Base-by-base conservation (phyloP, 2,797 vertebrate genomes). In the Mus caroli region DNA sequence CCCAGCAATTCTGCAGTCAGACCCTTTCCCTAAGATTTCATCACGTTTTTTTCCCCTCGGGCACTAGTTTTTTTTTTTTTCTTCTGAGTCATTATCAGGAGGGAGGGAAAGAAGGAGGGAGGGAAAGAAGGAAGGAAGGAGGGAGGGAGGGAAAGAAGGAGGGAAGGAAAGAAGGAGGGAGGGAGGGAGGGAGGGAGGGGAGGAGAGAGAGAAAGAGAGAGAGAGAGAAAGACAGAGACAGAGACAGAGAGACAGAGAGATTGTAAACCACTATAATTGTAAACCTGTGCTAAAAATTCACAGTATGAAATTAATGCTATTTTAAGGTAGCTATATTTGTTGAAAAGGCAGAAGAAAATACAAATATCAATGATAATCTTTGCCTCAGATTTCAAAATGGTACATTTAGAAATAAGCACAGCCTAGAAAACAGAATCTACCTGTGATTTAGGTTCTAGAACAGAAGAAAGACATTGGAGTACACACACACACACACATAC, bases 341-440 rank as follows among this genome's bases (percentile, higher is more conserved):
- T 92, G 62, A 37, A 95, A 94, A 88, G 34, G 34, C 54, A 75
- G 52, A 90, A 94, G 71, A 77, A 24, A 90, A 89, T 71, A 90
- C 15, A 76, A 91, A n/a, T 56, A 50, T 80, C 46, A 89, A 34
- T 71, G 37, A 54, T 12, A 52, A 54, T 83, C 40, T 95, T 95
- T 93, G 50, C 28, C 15, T 62, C 75, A 52, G 26, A 84, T 31
- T 37, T 58, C 56, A 73, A 10, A 60, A 43, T 0, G 9, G 58
- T n/a, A 13, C 19, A 64, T 76, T 83, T 84, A 34, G 69, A 82
- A 96, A n/a, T 56, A 86, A 91, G 31, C 22, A 82, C 54, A 89
- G 19, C 50, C 15, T 56, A 15, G 58, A 84, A 91, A 92, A 86
- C 1, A 92, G 54, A 14, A n/a, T 91, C 54, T 77, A 67, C 12